Evolutionary conservation across 2,888 invertebrate genomes (phyloP).

Genomic region (Polymixis lichenea): DNA sequence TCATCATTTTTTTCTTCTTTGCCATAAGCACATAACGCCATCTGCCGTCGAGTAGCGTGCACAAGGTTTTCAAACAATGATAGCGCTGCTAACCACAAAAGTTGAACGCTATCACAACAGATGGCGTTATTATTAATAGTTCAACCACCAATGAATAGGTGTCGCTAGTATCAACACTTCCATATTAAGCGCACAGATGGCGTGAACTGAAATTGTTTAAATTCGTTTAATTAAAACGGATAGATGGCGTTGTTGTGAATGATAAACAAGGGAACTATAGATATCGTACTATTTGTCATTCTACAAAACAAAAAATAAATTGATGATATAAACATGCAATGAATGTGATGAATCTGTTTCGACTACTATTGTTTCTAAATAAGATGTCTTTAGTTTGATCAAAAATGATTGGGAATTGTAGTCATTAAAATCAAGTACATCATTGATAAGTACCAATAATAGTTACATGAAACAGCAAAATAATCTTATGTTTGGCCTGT

Average conservation of each 20-base stretch:
- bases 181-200: neutral
- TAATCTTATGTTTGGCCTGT: neutral
- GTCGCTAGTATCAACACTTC: slow-evolving; percentile 31
- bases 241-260: slow-evolving; percentile 57
- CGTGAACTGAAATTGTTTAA: neutral
- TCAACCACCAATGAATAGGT: slow-evolving; percentile 34
- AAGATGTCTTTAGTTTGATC: neutral
- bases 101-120: neutral
- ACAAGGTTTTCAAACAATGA: neutral
- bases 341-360: neutral
- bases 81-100: neutral
- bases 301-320: neutral
- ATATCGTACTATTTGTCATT: neutral
- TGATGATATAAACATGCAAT: neutral
- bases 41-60: slow-evolving; percentile 58
- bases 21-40: slow-evolving; percentile 12
- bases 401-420: neutral
- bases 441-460: neutral
- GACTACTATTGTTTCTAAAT: neutral
- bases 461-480: neutral
- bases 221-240: rapidly evolving
- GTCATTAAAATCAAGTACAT: neutral
- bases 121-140: slow-evolving; percentile 10
- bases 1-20: neutral
- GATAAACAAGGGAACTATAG: neutral